Evolutionary conservation across 1,140 invertebrate genomes (phyloP), one percentile per base, ranked within the genome.

Genomic region (Cylas formicarius): DNA sequence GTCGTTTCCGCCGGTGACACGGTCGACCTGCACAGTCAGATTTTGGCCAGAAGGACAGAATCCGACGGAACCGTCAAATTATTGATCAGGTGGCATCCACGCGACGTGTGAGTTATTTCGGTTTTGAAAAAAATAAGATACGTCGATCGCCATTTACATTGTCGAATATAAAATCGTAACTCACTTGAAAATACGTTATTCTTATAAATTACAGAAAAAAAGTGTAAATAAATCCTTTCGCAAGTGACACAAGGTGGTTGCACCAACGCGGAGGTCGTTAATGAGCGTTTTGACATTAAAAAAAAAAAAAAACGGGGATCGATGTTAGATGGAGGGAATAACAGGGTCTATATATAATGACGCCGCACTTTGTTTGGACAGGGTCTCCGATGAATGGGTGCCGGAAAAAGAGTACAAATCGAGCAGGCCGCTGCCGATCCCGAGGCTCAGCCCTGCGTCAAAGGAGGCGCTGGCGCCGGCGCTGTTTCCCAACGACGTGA

Each of bases 81-180:
- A 34, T 60, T 84, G 24, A 60, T 85, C 27, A 74, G 76, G 42
- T 86, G 81, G 80, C 69, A 74, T 65, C 83, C 83, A 32, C 58
- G 67, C 53, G 66, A 81, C 63, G 74, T 84, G 82, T 84, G 71
- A 80, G 81, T 72, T 35, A 23, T 8, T 28, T 28, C 24, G 20
- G 13, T 29, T 35, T 27, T 35, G 8, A 13, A 7, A 33, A 33
- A 7, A 33, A 14, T n/a, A 13, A 8, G 31, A 38, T 11, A 27
- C 21, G 19, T 11, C 10, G 14, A 42, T 43, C 10, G 9, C 8
- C 11, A 8, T 28, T 44, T 8, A 4, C 29, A 3, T 26, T 7
- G 3, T 13, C 28, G 32, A 10, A n/a, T n/a, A 35, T 3, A 13
- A 39, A 21, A 23, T 40, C n/a, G 14, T 40, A 23, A 9, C 14